phyloP scores from a whole-genome alignment of 2,113 vertebrate species.

The Cyprinodon tularosa region DNA sequence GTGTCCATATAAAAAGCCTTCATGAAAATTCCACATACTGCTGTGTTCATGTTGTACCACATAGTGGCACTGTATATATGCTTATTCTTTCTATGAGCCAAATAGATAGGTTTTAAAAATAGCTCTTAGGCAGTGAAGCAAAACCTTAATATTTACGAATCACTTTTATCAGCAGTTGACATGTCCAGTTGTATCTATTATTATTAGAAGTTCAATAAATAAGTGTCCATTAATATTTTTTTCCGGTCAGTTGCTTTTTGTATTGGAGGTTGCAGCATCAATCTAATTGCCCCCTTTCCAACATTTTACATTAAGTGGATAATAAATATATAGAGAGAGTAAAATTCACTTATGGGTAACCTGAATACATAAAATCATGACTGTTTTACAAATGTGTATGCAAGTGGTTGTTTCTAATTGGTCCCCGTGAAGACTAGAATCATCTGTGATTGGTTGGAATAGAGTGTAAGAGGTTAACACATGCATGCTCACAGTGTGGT shows the following conservation, averaged over 20 bases:
- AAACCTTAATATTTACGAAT: background rate
- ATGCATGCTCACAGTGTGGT: slow-evolving; percentile 53
- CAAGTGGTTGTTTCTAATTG: slow-evolving; percentile 41
- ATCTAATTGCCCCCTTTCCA: background rate
- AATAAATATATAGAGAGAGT: slow-evolving; percentile 9
- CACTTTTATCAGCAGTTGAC: slow-evolving; percentile 1
- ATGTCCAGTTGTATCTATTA: background rate
- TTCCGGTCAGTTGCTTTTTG: background rate
- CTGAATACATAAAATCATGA: slow-evolving; percentile 45
- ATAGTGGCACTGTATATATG: slow-evolving; percentile 53
- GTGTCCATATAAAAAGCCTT: background rate
- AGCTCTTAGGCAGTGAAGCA: slow-evolving; percentile 6
- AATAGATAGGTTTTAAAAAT: background rate
- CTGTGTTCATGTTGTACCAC: slow-evolving; percentile 59
- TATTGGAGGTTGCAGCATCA: slow-evolving; percentile 2
- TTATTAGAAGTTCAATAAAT: background rate
- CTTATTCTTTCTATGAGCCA: background rate
- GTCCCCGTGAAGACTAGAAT: slow-evolving; percentile 25
- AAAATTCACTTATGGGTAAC: slow-evolving; percentile 47
- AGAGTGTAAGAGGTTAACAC: slow-evolving; percentile 44
- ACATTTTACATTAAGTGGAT: background rate
- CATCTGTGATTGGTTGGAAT: slow-evolving; percentile 26
- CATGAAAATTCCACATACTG: slow-evolving; percentile 19
- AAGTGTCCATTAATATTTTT: background rate
- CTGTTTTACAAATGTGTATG: slow-evolving; percentile 44